These are phyloP conservation scores for Erebia palarica DNA, from an alignment of 2,888 invertebrate species.

Conservation along the genomic window DNA sequence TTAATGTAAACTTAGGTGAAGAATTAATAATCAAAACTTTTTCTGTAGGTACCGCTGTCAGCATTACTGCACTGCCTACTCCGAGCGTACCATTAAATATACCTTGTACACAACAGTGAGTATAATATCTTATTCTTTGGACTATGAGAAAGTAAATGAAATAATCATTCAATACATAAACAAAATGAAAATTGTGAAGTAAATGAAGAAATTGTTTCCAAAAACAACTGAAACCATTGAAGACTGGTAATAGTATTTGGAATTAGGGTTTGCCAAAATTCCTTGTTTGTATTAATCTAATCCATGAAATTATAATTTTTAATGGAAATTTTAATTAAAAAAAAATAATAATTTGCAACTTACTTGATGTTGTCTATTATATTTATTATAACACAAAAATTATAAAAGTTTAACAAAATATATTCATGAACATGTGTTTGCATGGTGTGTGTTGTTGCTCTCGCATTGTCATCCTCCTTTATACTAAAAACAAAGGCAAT, in stretches of 20 bases:
- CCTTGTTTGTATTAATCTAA: too few species aligned
- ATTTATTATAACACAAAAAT: conserved; percentile 22
- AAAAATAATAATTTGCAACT: background rate
- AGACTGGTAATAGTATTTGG: background rate
- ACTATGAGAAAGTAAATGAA: background rate
- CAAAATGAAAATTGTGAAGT: too few species aligned
- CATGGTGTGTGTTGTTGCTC: conserved; percentile 71
- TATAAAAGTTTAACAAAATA: conserved; percentile 44
- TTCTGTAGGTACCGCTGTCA: conserved; percentile 69
- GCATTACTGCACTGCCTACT: conserved; percentile 64
- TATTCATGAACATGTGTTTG: conserved; percentile 72
- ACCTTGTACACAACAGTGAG: conserved; percentile 77
- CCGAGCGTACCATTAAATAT: conserved; percentile 60
- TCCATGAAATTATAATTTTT: background rate
- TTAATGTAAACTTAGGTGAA: background rate
- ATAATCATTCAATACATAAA: background rate
- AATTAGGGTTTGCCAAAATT: too few species aligned
- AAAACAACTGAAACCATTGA: background rate
- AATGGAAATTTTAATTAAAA: background rate
- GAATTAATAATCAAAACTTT: conserved; percentile 5
- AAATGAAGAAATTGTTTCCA: background rate
- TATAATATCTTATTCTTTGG: conserved; percentile 39
- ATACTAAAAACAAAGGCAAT: conserved; percentile 66
- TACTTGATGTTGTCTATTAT: conserved; percentile 34
- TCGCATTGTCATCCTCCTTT: conserved; percentile 43